Evolutionary conservation across 1,140 invertebrate species (phyloP), one percentile per base, ranked within the genome.

Genomic region (Drosophila pseudoananassae): DNA sequence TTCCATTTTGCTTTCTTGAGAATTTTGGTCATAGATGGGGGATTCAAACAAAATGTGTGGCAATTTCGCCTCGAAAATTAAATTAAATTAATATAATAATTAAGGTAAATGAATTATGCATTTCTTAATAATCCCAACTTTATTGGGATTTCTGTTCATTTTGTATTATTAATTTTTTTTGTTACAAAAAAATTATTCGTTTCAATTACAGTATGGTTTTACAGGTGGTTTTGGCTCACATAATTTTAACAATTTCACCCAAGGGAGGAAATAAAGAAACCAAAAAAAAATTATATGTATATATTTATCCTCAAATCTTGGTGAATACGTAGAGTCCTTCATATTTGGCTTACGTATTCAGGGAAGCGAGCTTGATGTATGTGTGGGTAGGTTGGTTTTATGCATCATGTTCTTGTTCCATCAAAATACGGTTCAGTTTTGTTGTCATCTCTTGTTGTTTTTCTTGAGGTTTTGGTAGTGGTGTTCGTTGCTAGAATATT

Each of bases 181-280:
- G 12, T 8, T 43, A 14, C 8, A 43, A 7, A 43, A 43, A 43
- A 14, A 15, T n/a, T 14, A 14, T 43, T 43, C 40, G 40, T 58
- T 63, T 29, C 20, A 7, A 50, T 56, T 81, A 81, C 68, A 78
- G 78, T 81, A n/a, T n/a, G n/a, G n/a, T n/a, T n/a, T n/a, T n/a
- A n/a, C n/a, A n/a, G n/a, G 75, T 83, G 79, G 79, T 83, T 60
- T 78, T 40, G 58, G 33, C 80, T 83, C 47, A 69, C 55, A 56
- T 78, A 73, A 66, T 47, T 66, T 47, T 47, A 66, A 15, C 40
- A 49, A 66, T 14, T 46, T 69, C 31, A 66, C 38, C n/a, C n/a
- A 33, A 23, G 7, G 0, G 17, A 17, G 4, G 43, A 17, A 29
- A 33, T 10, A 33, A 33, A 36, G 4, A 31, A 29, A 31, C 3